Base-by-base conservation (phyloP, 2,888 invertebrate species). In the Lasiommata megera region DNA sequence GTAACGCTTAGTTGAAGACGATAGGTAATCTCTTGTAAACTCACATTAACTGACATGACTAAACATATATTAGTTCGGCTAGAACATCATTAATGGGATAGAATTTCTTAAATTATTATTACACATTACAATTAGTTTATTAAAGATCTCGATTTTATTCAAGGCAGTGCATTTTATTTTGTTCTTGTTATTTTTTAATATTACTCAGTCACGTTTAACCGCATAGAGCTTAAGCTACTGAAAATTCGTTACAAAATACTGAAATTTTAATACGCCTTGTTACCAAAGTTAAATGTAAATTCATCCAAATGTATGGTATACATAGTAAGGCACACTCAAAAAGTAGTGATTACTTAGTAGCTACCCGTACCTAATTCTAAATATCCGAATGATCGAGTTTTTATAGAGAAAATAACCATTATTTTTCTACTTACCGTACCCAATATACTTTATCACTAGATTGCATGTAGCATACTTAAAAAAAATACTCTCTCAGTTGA, bases 181-280 rank as follows among this genome's bases (percentile, higher is more conserved):
- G 43, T 17, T 28, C 3, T 28, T 28, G 3, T 28, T 6, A 28
- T 28, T 28, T 28, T 28, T 1, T 3, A 37, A 6, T n/a, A 7
- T 37, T 48, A 12, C 1, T 23, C 12, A 46, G 16, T 48, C 23
- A 37, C 9, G 23, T 40, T 40, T 40, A 12, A n/a, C 7, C 12
- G 6, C 16, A 16, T 2, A 31, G 11, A 29, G 6, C 5, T 34
- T 12, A 5, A 9, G 36, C 12, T 37, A 37, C 12, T 12, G 7
- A 31, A 37, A 48, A 37, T 9, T 23, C 6, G 31, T 17, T 34
- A 44, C 31, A 31, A 47, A 47, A 47, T 47, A 47, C 46, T 34
- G 46, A 31, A 47, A 34, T 47, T 37, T 37, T 18, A 37, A 47
- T 31, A 47, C 47, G 7, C 12, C 18, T 17, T 3, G 2, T 14